These are phyloP conservation scores for Koerneria pararmatus DNA, from an alignment of 2,888 invertebrate genomes.

Conservation along the genomic window DNA sequence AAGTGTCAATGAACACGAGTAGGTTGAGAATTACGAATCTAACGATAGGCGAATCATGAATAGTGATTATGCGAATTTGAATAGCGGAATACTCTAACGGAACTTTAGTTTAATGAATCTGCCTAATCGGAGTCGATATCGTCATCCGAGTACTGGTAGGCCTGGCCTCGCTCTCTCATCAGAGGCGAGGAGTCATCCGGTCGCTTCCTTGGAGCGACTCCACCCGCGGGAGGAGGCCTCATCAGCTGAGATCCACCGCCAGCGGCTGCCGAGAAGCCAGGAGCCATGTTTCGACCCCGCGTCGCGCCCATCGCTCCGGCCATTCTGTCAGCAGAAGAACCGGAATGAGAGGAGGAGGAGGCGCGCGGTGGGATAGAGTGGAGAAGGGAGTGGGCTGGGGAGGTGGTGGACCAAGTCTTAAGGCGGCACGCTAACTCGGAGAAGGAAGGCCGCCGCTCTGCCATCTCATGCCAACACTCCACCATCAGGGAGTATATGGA, in stretches of 20 bases:
- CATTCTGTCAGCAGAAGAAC: constrained; percentile 12
- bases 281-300: too few species aligned
- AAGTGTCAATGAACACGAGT: too few species aligned
- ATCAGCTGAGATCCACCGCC: constrained; percentile 14
- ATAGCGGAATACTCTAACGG: too few species aligned
- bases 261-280: too few species aligned
- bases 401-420: constrained; percentile 67
- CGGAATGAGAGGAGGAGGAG: constrained; percentile 23
- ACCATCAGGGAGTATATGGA: constrained; percentile 91
- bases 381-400: constrained; percentile 30
- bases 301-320: too few species aligned
- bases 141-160: constrained; percentile 43
- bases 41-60: too few species aligned
- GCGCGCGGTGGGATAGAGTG: neutral
- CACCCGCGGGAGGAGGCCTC: constrained; percentile 3
- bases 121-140: constrained; percentile 42
- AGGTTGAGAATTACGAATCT: too few species aligned
- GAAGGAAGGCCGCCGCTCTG: constrained; percentile 84
- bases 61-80: too few species aligned
- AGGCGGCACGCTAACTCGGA: constrained; percentile 83
- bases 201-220: constrained; percentile 1
- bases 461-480: constrained; percentile 95
- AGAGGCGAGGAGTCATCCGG: constrained; percentile 43
- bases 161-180: constrained; percentile 39
- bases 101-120: too few species aligned